A percentile compares a stretch with the other conserved stretches of the same genome.
Evolutionary conservation across 2,113 vertebrate species (phyloP).

Genomic region (Zosterops japonicus): DNA sequence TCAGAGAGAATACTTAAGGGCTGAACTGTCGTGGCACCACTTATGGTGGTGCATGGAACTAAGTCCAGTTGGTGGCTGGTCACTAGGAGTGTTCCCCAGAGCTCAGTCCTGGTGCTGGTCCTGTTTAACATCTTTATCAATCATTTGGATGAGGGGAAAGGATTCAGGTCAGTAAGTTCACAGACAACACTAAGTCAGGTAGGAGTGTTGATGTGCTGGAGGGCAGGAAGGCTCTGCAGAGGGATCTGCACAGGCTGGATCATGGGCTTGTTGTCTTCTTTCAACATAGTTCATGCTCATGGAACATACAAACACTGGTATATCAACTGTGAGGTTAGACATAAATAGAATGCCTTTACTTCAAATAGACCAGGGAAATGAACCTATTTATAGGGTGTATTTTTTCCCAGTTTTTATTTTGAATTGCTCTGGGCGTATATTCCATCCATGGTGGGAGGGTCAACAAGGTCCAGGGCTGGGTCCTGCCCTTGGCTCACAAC

Average conservation of each 20-base stretch:
- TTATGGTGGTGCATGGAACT: no score
- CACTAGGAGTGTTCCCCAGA: background rate
- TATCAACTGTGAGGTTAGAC: constrained; percentile 3
- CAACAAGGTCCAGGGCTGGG: background rate
- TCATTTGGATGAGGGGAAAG: background rate
- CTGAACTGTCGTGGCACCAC: background rate
- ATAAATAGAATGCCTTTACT: constrained; percentile 2
- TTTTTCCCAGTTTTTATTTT: background rate
- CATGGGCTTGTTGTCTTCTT: background rate
- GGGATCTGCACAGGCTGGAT: background rate
- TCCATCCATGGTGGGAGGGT: background rate
- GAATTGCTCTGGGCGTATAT: background rate
- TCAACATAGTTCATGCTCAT: background rate
- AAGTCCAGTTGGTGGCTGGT: background rate
- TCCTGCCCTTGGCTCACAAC: background rate
- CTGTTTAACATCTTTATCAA: background rate
- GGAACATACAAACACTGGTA: constrained; percentile 13
- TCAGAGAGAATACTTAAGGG: background rate
- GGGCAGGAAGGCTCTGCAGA: background rate
- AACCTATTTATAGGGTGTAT: background rate
- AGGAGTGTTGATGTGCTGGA: background rate
- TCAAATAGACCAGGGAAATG: background rate
- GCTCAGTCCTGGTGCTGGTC: background rate
- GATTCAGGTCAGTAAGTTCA: background rate
- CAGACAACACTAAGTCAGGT: no score